Evolutionary conservation across 2,113 vertebrate species (phyloP).

Genomic region (Mesoclemmys tuberculata): DNA sequence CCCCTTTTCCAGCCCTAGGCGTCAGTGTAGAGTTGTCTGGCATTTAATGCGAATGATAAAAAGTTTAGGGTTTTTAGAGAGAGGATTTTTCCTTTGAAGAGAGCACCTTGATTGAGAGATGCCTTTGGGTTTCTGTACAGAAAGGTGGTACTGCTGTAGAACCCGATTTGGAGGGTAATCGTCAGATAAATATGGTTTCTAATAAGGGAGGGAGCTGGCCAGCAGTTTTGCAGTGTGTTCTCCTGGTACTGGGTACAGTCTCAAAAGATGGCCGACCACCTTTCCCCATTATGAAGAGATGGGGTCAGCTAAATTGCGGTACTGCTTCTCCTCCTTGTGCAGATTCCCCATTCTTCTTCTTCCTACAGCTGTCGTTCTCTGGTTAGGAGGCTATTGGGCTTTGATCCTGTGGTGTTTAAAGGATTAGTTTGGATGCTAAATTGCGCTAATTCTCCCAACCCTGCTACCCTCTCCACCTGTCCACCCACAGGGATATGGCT

Average conservation of each 20-base stretch:
- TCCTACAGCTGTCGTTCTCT: background rate
- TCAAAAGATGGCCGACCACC: background rate
- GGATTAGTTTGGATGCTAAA: background rate
- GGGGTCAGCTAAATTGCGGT: accelerated
- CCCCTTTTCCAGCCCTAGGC: background rate
- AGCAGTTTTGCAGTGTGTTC: background rate
- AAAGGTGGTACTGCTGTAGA: background rate
- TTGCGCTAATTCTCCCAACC: background rate
- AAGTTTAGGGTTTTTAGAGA: background rate
- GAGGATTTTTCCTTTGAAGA: background rate
- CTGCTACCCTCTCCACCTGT: background rate
- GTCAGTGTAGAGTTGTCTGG: background rate
- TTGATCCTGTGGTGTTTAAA: background rate
- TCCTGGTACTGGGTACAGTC: background rate
- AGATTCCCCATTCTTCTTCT: background rate
- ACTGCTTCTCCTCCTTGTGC: background rate
- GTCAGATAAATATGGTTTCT: background rate
- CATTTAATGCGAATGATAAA: background rate
- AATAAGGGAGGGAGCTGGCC: background rate
- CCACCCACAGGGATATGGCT: background rate
- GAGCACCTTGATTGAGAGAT: background rate
- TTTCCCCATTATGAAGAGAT: background rate
- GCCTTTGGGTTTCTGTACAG: background rate
- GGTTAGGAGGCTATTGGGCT: background rate
- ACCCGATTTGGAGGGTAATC: background rate